Evolutionary conservation across 1,140 invertebrate genomes (phyloP), one percentile per base, ranked within the genome.

Genomic region (Lysiphlebus fabarum): DNA sequence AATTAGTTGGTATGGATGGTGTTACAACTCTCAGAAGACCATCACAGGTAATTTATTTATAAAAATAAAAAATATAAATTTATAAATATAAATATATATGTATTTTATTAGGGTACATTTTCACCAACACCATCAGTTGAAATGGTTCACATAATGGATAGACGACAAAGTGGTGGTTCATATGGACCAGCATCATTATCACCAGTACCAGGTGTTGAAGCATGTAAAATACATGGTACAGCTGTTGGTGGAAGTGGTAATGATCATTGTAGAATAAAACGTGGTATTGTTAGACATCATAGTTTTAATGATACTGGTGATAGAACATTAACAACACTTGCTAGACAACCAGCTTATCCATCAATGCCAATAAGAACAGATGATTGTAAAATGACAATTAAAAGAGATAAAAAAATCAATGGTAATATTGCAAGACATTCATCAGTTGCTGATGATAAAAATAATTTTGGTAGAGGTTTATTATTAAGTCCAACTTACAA

Each of bases 111-210:
- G 76, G 73, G 76, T 43, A 76, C 76, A 41, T 80, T 80, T 61
- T 80, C 77, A 11, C 76, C 77, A 45, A 80, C 77, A n/a, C 76
- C 77, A 17, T 80, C 77, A n/a, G 77, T 80, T 6, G 77, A 80
- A 59, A 45, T 79, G 26, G 76, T 79, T 7, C 72, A 79, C 37
- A 78, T 78, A n/a, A 60, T 79, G 45, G 77, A 78, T n/a, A 73
- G 76, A 41, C 69, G 76, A 56, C 76, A 75, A 42, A 78, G 77
- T 54, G 71, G 70, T 41, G 70, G 74, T 6, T 78, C 76, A 1
- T 79, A 70, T 43, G 77, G 78, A 8, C 78, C 78, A 6, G 74
- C 71, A 7, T 80, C 78, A 4, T 56, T 80, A 17, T 80, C 76
- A 6, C 78, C 78, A 4, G 76, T 80, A 2, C 78, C 78, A 8